Evolutionary conservation across 1,140 invertebrate species (phyloP), one percentile per base, ranked within the genome.

Genomic region (Drosophila mojavensis): DNA sequence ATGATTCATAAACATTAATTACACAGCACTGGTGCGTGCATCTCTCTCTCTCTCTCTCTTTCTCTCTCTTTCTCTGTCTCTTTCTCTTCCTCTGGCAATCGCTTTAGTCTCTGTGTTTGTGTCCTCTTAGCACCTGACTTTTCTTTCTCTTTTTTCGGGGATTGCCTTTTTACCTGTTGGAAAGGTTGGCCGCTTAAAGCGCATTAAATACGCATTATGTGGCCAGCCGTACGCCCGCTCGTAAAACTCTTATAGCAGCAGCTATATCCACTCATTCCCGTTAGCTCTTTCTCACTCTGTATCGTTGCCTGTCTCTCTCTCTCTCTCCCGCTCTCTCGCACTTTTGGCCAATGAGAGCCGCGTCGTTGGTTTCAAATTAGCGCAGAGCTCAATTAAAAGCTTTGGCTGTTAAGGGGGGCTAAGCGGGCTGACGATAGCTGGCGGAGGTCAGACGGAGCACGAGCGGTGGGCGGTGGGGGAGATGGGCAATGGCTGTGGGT

Each of bases 361-460:
- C 82, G 65, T 88, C 78, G 81, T 79, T 83, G 83, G 76, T 79
- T 88, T 88, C 79, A 88, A 88, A 88, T 88, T 88, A 88, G 79
- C 84, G 77, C 69, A 41, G 36, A 88, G 82, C 83, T 83, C 83
- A 88, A 88, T 88, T 88, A 89, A 80, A 88, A 69, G 72, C 67
- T 59, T 24, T 50, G 1, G 24, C 28, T 41, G 30, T 28, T 11
- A 5, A 39, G 9, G 15, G 15, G 47, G 48, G 33, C 33, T 33
- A 10, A 30, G 28, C 28, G 28, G 28, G 28, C 28, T 30, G 28
- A 30, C 28, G 28, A 4, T 30, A 30, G 28, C 28, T 5, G 50
- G 30, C 2, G 6, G 28, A 7, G 13, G 61, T 3, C 7, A 5
- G 43, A 20, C 6, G 26, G 59, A 2, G 13, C 43, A 26, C 17